Evolutionary conservation across 2,888 invertebrate genomes (phyloP).

Genomic region (Drosophila mimica): DNA sequence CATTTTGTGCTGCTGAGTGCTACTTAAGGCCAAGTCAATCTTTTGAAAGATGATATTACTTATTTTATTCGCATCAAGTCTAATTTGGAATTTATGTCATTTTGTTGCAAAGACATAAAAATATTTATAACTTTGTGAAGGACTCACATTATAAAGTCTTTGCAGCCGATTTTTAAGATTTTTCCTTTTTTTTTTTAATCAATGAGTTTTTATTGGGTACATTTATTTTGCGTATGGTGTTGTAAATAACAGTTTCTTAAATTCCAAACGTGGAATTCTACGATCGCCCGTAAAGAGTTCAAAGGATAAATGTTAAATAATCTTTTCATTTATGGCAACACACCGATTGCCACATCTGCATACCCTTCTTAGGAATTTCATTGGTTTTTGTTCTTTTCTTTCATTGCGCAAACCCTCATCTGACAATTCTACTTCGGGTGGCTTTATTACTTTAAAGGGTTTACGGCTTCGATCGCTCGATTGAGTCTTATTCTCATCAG

Average conservation of each 20-base stretch:
- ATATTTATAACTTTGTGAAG: not conserved
- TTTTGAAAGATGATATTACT: constrained; percentile 2
- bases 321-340: not conserved
- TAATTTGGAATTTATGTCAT: not conserved
- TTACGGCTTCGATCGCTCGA: not conserved
- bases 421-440: not conserved
- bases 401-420: not conserved
- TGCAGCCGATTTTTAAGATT: not conserved
- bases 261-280: constrained; percentile 11
- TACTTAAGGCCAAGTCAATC: constrained; percentile 16
- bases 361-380: not conserved
- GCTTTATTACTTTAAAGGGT: not conserved
- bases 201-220: not conserved
- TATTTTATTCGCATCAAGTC: not conserved
- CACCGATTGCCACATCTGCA: constrained; percentile 34
- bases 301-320: not conserved
- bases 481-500: not conserved
- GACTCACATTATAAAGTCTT: not conserved
- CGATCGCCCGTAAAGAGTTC: constrained; percentile 2
- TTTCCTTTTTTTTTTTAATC: not conserved
- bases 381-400: not conserved
- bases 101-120: constrained; percentile 1
- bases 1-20: constrained; percentile 19
- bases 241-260: not conserved
- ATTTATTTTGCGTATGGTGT: not conserved